Evolutionary conservation across 2,113 vertebrate genomes (phyloP), one percentile per base, ranked within the genome.

Genomic region (Erpornis zantholeuca): DNA sequence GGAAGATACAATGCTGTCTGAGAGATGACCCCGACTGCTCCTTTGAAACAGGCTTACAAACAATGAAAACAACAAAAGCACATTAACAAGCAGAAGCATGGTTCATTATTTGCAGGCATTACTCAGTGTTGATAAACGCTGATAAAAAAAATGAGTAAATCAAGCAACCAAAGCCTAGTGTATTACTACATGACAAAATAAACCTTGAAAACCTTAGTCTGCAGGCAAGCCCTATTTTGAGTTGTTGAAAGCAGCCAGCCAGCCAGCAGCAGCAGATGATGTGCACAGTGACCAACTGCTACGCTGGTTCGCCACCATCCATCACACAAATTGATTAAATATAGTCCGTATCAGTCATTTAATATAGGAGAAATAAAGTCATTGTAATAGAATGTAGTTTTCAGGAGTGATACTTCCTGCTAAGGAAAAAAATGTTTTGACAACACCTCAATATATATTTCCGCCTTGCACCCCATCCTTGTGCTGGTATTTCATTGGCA

Each of bases 251-350:
- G 72, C 75, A 88, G 78, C 25, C 68, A 77, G 81, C 19, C 73
- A 87, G 72, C 66, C 75, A 44, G 56, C 4, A 83, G 52, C 60
- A 92, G 56, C 6, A 49, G 42, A 70, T 16, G 24, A 93, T 24
- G 63, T 25, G 40, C 12, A 52, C 0, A 4, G 42, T 70, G 60
- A 86, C 44, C 80, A 92, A 71, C 22, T 35, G 36, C 59, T 93
- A 68, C 1, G 4, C 1, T 59, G n/a, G 15, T 65, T 77, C 0
- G 0, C 33, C 60, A 68, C 65, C 36, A 82, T 78, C 71, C 69
- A 87, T 97, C 79, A 89, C 53, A 53, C 79, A 86, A 96, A 93
- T 47, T 93, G 82, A 96, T 96, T 96, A 96, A 95, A 70, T 80
- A 82, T 7, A 83, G 47, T 50, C 82, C 15, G 14, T 44, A 66